phyloP scores from a whole-genome alignment of 2,888 invertebrate species.

The Syritta pipiens region DNA sequence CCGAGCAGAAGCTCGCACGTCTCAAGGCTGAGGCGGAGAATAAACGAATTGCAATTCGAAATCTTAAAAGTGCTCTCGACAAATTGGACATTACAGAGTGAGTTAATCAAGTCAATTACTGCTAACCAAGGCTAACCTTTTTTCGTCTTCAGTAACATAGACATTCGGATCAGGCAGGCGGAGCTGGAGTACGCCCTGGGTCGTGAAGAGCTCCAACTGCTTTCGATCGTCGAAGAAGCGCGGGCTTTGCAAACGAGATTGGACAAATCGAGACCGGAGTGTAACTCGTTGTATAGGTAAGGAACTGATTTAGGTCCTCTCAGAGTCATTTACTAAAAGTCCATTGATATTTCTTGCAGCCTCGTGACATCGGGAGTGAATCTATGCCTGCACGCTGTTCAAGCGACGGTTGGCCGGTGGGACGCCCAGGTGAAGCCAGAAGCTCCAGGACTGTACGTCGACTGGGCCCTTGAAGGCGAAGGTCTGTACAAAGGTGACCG shows the following conservation, averaged over 20 bases:
- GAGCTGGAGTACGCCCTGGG: slow-evolving; percentile 94
- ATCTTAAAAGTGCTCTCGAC: slow-evolving; percentile 88
- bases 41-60: slow-evolving; percentile 88
- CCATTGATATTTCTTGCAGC: slow-evolving; percentile 60
- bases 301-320: not conserved
- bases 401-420: slow-evolving; percentile 86
- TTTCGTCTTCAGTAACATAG: slow-evolving; percentile 86
- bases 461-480: slow-evolving; percentile 90
- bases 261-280: slow-evolving; percentile 84
- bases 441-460: slow-evolving; percentile 85
- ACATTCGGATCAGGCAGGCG: slow-evolving; percentile 93
- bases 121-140: not conserved
- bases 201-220: slow-evolving; percentile 91
- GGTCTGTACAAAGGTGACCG: slow-evolving; percentile 87
- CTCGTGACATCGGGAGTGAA: slow-evolving; percentile 79
- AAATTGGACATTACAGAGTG: slow-evolving; percentile 93
- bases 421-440: slow-evolving; percentile 86
- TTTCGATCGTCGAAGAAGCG: slow-evolving; percentile 91
- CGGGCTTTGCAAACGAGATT: slow-evolving; percentile 88
- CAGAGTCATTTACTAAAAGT: not conserved
- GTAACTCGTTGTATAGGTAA: slow-evolving; percentile 82
- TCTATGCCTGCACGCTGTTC: slow-evolving; percentile 84
- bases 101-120: slow-evolving; percentile 76
- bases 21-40: slow-evolving; percentile 87
- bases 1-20: slow-evolving; percentile 83